Evolutionary conservation across 2,888 invertebrate genomes (phyloP), one percentile per base, ranked within the genome.

Genomic region (Hydroisotoma schaefferi): DNA sequence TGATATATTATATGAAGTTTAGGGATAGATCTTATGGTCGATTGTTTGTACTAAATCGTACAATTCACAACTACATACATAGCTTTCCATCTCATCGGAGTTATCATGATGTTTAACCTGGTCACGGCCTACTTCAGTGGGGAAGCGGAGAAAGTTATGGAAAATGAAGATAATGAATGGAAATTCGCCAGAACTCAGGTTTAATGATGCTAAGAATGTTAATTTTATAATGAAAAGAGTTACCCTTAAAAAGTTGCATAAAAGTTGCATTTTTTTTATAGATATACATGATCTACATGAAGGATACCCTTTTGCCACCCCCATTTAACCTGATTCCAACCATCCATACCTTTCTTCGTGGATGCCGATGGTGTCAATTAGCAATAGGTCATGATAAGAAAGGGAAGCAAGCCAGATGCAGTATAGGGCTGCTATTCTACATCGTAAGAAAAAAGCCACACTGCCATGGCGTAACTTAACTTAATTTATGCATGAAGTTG

Each of bases 251-350:
- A 40, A 40, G n/a, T 40, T 10, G 15, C 40, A 5, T 40, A 40
- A 40, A 33, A 33, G 20, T 18, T 15, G 3, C 26, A 49, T 27
- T 18, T 49, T 6, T 43, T 3, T 46, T 8, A 29, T 59, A 76
- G 75, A 82, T 87, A 57, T 87, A 87, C 78, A 77, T 87, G 70
- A 83, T 85, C 74, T 87, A 85, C 75, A 86, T 87, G 81, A 78
- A 83, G 63, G 84, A 85, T 70, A 84, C 86, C 1, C 81, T 84
- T 2, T 78, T 87, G 2, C 85, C 87, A 0, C 83, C 87, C 0
- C 87, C 87, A 0, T 83, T 86, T 71, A 87, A 87, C 77, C 78
- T 87, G 73, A 79, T 87, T 22, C 85, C 85, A 1, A 84, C 85
- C n/a, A n/a, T n/a, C n/a, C n/a, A n/a, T n/a, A n/a, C n/a, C n/a